Conservation (phyloP, 2,113 vertebrate genomes). For the Telmatochromis brichardi region DNA sequence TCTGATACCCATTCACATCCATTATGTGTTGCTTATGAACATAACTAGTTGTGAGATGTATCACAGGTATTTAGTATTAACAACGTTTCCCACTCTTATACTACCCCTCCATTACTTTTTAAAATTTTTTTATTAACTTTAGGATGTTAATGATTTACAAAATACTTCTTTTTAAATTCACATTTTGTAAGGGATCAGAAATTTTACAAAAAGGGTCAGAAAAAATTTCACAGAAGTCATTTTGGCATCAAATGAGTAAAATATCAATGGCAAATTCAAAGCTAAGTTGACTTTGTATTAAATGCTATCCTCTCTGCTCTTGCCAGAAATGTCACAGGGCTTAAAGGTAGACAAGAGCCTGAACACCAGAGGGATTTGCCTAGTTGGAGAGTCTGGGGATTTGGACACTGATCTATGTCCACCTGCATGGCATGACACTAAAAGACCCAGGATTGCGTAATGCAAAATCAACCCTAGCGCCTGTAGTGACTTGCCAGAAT, state of each 20-base stretch:
- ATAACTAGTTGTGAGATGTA: neutral
- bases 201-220: neutral
- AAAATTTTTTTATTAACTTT: rapidly evolving
- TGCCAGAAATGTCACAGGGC: constrained; percentile 1
- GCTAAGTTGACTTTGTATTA: neutral
- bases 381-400: constrained; percentile 46
- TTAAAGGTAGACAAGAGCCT: constrained; percentile 38
- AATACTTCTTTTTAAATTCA: neutral
- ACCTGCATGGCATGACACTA: constrained; percentile 1
- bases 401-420: constrained; percentile 55
- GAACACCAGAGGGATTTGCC: constrained; percentile 51
- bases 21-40: neutral
- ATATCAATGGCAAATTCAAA: neutral
- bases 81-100: neutral
- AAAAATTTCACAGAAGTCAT: neutral
- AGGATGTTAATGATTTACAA: neutral
- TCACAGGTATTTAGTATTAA: neutral
- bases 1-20: neutral
- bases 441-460: constrained; percentile 26
- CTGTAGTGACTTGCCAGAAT: neutral
- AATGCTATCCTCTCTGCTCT: neutral
- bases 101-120: neutral
- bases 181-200: neutral
- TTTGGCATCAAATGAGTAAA: neutral
- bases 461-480: neutral